Base-by-base conservation (phyloP, 1,140 invertebrate species). In the Cydia pomonella region DNA sequence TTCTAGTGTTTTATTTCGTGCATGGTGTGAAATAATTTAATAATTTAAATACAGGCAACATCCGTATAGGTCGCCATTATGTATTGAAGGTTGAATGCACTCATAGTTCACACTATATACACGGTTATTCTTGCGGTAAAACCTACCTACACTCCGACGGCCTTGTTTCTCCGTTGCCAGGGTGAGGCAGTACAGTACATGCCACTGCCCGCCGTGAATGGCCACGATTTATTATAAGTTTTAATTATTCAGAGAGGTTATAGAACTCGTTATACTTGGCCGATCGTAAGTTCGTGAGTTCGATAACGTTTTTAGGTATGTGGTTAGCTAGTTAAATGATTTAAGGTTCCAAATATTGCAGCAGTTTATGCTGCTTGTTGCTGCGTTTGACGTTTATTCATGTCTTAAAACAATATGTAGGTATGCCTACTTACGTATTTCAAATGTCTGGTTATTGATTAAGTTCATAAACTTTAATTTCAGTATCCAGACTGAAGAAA, bases 211-310 rank as follows among this genome's bases (percentile, higher is more conserved):
- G 25, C 27, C 25, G 16, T 13, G 2, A 38, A 10, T 69, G 29
- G 27, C 63, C 0, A 21, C 33, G 64, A 69, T 41, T 69, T 69
- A 41, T 33, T 41, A 18, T 33, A 9, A 53, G 7, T 41, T 69
- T 69, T 69, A 69, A 69, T 69, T 69, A 69, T 69, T 69, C 64
- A 69, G 16, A 38, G 64, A 69, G 64, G 64, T 69, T 69, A 41
- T 69, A 21, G 64, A 69, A 69, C 64, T 69, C 9, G n/a, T 10
- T 63, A 63, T 47, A 47, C 12, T 47, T 47, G 16, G 2, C 44
- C 44, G 47, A 59, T 59, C 21, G 59, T 18, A 63, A 62, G 18
- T 27, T 23, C 6, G 10, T 4, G 25, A n/a, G 18, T 10, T 33
- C 18, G 62, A 18, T 33, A 69, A 69, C 12, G 64, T 5, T 29